phyloP scores from a whole-genome alignment of 2,888 invertebrate genomes.

The Dolomedes plantarius region DNA sequence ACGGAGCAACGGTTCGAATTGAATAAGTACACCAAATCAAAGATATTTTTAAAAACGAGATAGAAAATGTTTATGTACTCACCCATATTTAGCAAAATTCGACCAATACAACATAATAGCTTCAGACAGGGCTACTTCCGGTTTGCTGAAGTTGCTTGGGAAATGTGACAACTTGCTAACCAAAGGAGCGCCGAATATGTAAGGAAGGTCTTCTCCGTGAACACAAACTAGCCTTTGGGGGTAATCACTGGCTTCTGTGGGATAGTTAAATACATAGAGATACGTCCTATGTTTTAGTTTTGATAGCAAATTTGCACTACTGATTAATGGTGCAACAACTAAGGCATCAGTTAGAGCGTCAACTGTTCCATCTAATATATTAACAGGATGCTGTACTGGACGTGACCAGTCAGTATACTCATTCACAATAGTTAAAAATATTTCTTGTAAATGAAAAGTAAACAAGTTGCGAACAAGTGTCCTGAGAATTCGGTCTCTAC shows the following conservation, averaged over 20 bases:
- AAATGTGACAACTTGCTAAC: constrained; percentile 85
- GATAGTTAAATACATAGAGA: constrained; percentile 93
- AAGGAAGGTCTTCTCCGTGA: constrained; percentile 93
- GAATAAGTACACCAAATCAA: no score
- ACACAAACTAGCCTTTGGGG: constrained; percentile 91
- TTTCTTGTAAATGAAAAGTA: constrained; percentile 84
- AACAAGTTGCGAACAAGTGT: constrained; percentile 92
- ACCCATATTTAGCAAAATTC: constrained; percentile 95
- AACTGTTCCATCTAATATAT: constrained; percentile 81
- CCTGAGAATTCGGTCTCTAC: constrained; percentile 76
- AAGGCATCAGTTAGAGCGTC: constrained; percentile 95
- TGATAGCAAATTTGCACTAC: constrained; percentile 92
- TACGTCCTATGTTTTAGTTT: constrained; percentile 81
- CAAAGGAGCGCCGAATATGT: constrained; percentile 92
- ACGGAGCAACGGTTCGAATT: no score
- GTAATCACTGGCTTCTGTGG: constrained; percentile 91
- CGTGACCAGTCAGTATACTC: constrained; percentile 98
- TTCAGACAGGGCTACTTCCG: constrained; percentile 89
- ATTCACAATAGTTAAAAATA: constrained; percentile 86
- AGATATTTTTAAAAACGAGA: no score
- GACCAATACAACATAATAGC: constrained; percentile 94
- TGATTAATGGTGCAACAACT: constrained; percentile 91
- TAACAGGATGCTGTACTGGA: constrained; percentile 79
- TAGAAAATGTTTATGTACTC: no score
- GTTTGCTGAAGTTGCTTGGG: constrained; percentile 90